Evolutionary conservation across 1,140 invertebrate genomes (phyloP), one percentile per base, ranked within the genome.

Genomic region (Lycorma delicatula): DNA sequence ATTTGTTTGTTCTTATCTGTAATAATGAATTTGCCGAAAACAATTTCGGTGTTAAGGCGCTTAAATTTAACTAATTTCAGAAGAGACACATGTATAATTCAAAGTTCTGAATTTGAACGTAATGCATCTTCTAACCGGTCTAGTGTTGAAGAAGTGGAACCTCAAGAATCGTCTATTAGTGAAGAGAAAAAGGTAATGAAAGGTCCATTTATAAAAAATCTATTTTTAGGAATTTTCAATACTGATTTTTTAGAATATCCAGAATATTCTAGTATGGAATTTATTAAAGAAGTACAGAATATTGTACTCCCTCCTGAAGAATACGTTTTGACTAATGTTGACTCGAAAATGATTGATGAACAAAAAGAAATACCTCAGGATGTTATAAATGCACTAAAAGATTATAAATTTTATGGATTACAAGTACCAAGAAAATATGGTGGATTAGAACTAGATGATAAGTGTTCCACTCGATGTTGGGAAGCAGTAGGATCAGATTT

Each of bases 221-320:
- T 72, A 5, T 73, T 72, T 58, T 13, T 67, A 1, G 71, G 71
- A 23, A 58, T 64, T 11, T 72, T 70, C 59, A 38, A 56, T 47
- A 59, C 59, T 12, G 66, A 73, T 44, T 56, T 71, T 7, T 64
- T 77, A 23, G 70, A 68, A 5, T 77, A 66, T 63, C 75, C 75
- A 3, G 70, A 76, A 65, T 72, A 78, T 47, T 65, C 73, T 44
- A 69, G 73, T 46, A 69, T 71, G 27, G 81, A 84, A 53, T 71
- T 77, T 55, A 68, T 71, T 26, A 76, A 82, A 59, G 80, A 70
- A 16, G 67, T 85, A 2, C 67, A 79, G 27, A 47, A 56, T 3
- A 38, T 34, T 23, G 18, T 47, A 16, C 11, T 18, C 3, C 54
- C 54, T 16, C 16, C 16, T 29, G 46, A 56, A 28, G 41, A 47